phyloP scores from a whole-genome alignment of 2,888 invertebrate genomes.

The Synergus umbraculus region DNA sequence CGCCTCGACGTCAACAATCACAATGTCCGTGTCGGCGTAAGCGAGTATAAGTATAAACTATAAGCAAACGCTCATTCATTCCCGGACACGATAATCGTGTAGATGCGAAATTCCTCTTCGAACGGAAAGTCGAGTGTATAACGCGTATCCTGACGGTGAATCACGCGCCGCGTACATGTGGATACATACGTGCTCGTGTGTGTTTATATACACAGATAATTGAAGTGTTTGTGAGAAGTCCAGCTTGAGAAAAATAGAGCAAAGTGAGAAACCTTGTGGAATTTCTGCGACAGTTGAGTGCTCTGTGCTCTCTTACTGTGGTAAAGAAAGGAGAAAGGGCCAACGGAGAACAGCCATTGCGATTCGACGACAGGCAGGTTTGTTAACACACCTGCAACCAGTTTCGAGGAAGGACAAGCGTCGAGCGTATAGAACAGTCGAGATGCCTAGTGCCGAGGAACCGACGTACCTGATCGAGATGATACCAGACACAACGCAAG shows the following conservation, averaged over 20 bases:
- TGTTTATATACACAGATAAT: constrained; percentile 41
- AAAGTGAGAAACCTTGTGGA: constrained; percentile 30
- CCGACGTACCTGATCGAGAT: constrained; percentile 72
- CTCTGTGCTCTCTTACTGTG: background rate
- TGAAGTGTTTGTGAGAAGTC: constrained; percentile 33
- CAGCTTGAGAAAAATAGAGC: constrained; percentile 47
- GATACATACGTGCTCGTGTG: constrained; percentile 47
- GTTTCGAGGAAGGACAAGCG: constrained; percentile 29
- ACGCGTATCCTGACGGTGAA: constrained; percentile 62
- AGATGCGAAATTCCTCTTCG: constrained; percentile 33
- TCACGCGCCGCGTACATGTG: constrained; percentile 65
- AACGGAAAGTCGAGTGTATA: constrained; percentile 48
- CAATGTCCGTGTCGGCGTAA: constrained; percentile 16
- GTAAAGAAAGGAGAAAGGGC: constrained; percentile 27
- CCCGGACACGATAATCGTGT: constrained; percentile 21
- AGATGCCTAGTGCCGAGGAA: constrained; percentile 75
- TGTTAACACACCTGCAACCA: background rate
- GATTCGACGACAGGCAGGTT: background rate
- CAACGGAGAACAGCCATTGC: constrained; percentile 4
- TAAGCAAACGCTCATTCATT: constrained; percentile 57
- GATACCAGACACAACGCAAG: constrained; percentile 73
- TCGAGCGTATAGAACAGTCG: constrained; percentile 42
- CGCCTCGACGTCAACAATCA: constrained; percentile 32
- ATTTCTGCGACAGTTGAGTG: constrained; percentile 14
- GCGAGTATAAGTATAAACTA: background rate